Conservation (phyloP, 2,888 invertebrate species). For the Andrena flavipes region DNA sequence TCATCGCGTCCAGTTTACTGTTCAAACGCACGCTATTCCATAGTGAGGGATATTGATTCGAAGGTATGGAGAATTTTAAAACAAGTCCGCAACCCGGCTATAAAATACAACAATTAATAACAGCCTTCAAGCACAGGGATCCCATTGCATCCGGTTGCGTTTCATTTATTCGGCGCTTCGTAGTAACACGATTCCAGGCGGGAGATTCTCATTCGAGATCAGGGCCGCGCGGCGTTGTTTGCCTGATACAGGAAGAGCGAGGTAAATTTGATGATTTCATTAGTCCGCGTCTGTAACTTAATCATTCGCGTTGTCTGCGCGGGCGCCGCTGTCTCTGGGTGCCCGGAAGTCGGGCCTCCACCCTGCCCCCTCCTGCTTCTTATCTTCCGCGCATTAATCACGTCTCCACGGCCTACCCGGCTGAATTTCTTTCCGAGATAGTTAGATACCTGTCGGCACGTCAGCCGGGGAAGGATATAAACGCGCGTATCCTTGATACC, state of each 20-base stretch:
- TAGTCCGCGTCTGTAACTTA: conserved; percentile 66
- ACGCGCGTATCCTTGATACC: conserved; percentile 51
- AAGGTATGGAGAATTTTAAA: neutral
- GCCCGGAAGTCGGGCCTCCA: conserved; percentile 60
- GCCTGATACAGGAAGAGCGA: conserved; percentile 50
- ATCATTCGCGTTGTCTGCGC: conserved; percentile 64
- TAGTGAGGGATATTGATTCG: neutral
- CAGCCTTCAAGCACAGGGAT: conserved; percentile 3
- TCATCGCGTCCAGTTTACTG: neutral
- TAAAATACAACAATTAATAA: conserved; percentile 13
- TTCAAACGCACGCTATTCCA: neutral
- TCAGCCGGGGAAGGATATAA: conserved; percentile 59
- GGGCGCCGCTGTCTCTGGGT: conserved; percentile 37
- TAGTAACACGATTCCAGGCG: conserved; percentile 50
- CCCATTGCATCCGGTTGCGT: conserved; percentile 7
- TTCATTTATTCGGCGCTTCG: conserved; percentile 46
- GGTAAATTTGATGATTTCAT: conserved; percentile 72
- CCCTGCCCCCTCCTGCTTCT: conserved; percentile 36
- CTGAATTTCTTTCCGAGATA: conserved; percentile 60
- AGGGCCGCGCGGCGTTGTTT: conserved; percentile 25
- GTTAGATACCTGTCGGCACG: conserved; percentile 66
- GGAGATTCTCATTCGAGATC: conserved; percentile 44
- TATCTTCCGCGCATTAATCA: conserved; percentile 71
- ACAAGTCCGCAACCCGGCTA: neutral
- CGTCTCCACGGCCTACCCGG: conserved; percentile 48